Base-by-base conservation (phyloP, 2,113 vertebrate genomes). In the Phoenicopterus ruber region DNA sequence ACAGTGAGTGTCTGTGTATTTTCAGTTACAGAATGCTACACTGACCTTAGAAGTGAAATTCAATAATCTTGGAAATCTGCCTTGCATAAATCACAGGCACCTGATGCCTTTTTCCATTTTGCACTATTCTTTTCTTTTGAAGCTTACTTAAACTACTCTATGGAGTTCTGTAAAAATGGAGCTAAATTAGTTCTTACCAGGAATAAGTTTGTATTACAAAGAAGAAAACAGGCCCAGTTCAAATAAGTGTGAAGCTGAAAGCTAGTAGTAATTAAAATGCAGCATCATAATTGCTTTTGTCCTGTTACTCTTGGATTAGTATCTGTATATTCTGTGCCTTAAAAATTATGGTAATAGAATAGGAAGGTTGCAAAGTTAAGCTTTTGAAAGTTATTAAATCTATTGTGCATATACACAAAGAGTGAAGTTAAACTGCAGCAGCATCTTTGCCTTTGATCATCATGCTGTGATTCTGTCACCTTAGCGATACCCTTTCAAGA, bases 31-130 rank as follows among this genome's bases (percentile, higher is more conserved):
- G 71, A 86, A 95, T 36, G 49, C 32, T 80, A 55, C 49, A 44
- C 44, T 76, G 86, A 80, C 89, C 87, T 91, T 44, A 73, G 54
- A 65, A 90, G 81, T 93, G 86, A 97, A 94, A 95, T 62, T 87
- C 81, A 97, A 42, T 91, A 82, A 96, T 81, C 84, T 47, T 90
- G 87, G 94, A 97, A 89, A 82, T 81, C 74, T 95, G 94, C 89
- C 78, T 95, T 78, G 73, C 38, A 31, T 73, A 81, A 90, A 94
- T 95, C 90, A 91, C 78, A 92, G 82, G 59, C 79, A 94, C 84
- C 36, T 67, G 86, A 87, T 85, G 87, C 62, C 49, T 87, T 93
- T 94, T 95, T 93, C 84, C 78, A 80, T 69, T 85, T 95, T 80
- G 58, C 66, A 52, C 38, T 66, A 13, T 61, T 82, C 61, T 91